phyloP scores from a whole-genome alignment of 2,797 vertebrate species.

The Pangasius sanitwongsei region DNA sequence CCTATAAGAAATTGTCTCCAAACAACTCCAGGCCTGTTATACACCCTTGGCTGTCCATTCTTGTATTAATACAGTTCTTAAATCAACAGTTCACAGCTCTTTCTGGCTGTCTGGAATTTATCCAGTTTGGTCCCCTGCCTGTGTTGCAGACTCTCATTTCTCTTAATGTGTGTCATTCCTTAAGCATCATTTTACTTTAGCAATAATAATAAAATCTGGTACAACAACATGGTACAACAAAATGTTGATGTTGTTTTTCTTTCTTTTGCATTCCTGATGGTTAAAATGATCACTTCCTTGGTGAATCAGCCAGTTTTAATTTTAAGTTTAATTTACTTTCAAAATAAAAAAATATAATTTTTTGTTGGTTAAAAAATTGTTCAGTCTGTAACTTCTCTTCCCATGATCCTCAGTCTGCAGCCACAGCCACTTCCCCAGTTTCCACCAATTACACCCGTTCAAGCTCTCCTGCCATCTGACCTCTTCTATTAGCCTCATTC shows the following conservation, averaged over 20 bases:
- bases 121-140: constrained; percentile 20
- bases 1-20: background rate
- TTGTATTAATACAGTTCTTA: constrained; percentile 15
- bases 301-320: background rate
- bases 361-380: background rate
- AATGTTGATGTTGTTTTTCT: background rate
- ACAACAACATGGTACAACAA: background rate
- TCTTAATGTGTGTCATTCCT: background rate
- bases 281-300: background rate
- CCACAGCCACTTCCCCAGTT: background rate
- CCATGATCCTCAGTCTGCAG: background rate
- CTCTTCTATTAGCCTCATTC: background rate
- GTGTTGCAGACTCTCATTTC: background rate
- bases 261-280: background rate
- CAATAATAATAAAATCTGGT: constrained; percentile 3
- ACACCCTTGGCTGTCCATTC: background rate
- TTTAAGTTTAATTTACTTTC: background rate
- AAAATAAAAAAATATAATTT: background rate
- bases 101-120: constrained; percentile 7
- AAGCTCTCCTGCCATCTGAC: background rate
- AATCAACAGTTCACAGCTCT: constrained; percentile 11
- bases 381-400: background rate
- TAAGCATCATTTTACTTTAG: background rate
- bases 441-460: background rate
- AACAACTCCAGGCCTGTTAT: background rate